Evolutionary conservation across 2,797 vertebrate species (phyloP), one percentile per base, ranked within the genome.

Genomic region (Acomys russatus): DNA sequence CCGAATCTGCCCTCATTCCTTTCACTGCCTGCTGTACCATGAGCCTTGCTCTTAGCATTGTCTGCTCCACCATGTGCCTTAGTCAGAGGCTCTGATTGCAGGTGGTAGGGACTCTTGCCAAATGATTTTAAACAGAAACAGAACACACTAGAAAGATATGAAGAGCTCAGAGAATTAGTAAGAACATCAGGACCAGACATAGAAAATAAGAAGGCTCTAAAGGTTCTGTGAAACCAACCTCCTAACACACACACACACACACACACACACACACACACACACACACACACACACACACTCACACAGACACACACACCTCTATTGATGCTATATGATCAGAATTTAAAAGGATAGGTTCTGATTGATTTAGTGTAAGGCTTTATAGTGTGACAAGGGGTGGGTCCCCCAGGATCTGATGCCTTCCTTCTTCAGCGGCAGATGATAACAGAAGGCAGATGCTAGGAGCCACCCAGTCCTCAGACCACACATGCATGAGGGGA

Each of bases 81-180:
- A 25, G 14, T 94, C 38, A 88, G 64, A 77, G 68, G 51, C 92
- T 96, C 92, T 94, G 89, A 83, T 33, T 54, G 4, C 54, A 95
- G 84, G 89, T 18, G 33, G 49, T 66, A 76, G 73, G 93, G 86
- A 90, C 11, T 54, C 5, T 85, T 25, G 73, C 35, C 76, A 80
- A 51, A 96, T 88, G 33, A 44, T 92, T 93, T 56, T 90, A 85
- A 93, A 64, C 54, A 90, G 68, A 73, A 89, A 95, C 20, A 44
- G 17, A 30, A 44, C 80, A 66, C 1, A 35, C 1, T 78, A n/a
- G 35, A 93, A 84, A 63, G 66, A 84, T 30, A 38, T 63, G 9
- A 92, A 94, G 70, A 54, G 38, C 66, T 95, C 88, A 74, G 71
- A 78, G 49, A 74, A 70, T 85, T 56, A 88, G 11, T 90, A 35